phyloP scores from a whole-genome alignment of 2,113 vertebrate species.

The Struthidea cinerea region DNA sequence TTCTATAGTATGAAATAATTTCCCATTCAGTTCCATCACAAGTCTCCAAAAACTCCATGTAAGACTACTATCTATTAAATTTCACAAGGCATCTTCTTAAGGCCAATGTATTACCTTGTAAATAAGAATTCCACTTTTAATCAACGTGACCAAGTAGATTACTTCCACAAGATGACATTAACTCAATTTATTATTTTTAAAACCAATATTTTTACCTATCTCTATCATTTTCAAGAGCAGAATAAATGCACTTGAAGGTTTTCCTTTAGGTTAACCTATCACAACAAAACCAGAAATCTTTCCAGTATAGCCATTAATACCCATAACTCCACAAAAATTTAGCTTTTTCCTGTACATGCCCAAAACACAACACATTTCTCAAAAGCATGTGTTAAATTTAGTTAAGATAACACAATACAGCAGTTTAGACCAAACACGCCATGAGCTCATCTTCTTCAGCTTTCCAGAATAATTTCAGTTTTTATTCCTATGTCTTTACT shows the following conservation, averaged over 20 bases:
- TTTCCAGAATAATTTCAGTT: not conserved
- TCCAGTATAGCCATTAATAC: not conserved
- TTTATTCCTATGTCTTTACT: not conserved
- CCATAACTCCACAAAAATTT: not conserved
- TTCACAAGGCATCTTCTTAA: not conserved
- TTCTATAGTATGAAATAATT: not conserved
- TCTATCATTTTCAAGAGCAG: not conserved
- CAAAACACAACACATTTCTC: not conserved
- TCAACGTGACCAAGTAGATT: not conserved
- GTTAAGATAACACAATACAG: not conserved
- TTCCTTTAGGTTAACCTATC: not conserved
- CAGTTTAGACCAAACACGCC: not conserved
- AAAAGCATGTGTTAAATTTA: constrained; percentile 29
- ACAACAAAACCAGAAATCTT: not conserved
- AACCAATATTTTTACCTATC: not conserved
- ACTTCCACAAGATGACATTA: not conserved
- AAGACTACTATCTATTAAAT: not conserved
- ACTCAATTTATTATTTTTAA: not conserved
- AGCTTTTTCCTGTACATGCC: not conserved
- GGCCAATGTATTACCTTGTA: not conserved
- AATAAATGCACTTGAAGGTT: not conserved
- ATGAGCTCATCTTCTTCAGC: constrained; percentile 11
- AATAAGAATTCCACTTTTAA: not conserved
- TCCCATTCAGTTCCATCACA: not conserved
- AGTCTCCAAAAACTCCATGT: not conserved